These are phyloP conservation scores for Ammospiza maritima DNA, from an alignment of 2,797 vertebrate genomes.

Conservation along the genomic window DNA sequence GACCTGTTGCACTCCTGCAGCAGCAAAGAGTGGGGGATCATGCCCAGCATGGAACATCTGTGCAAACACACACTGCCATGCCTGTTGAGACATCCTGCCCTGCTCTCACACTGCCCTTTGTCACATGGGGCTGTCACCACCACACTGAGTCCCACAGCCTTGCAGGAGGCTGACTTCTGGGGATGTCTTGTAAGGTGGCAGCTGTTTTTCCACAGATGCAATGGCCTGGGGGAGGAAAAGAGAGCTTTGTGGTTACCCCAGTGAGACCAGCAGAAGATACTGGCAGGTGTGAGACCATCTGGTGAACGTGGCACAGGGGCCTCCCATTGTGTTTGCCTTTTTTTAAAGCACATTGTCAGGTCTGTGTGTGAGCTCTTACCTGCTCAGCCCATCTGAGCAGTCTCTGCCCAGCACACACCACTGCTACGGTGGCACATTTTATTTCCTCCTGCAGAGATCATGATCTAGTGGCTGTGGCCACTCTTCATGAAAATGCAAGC, in stretches of 20 bases:
- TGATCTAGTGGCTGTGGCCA: not conserved
- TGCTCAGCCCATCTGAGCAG: not conserved
- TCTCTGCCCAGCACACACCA: not conserved
- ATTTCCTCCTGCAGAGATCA: not conserved
- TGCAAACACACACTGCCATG: accelerated
- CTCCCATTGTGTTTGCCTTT: accelerated
- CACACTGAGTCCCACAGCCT: accelerated
- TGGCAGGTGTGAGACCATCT: not conserved
- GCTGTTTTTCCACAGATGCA: not conserved
- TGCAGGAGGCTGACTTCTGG: not conserved
- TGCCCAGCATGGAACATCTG: accelerated
- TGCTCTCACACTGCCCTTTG: accelerated
- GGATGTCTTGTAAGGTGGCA: accelerated
- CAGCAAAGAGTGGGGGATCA: not conserved
- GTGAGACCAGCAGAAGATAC: not conserved
- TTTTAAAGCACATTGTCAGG: not conserved
- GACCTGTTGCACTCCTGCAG: not conserved
- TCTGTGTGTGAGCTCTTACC: not conserved
- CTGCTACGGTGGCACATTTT: not conserved
- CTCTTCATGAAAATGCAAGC: not conserved
- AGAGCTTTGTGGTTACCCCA: not conserved
- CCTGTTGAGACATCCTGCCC: not conserved
- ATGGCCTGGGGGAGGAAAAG: not conserved
- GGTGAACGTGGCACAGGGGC: not conserved
- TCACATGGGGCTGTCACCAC: not conserved